A percentile compares a stretch with the other conserved stretches of the same genome.
phyloP scores from a whole-genome alignment of 2,113 vertebrate genomes.

The Notechis scutatus region DNA sequence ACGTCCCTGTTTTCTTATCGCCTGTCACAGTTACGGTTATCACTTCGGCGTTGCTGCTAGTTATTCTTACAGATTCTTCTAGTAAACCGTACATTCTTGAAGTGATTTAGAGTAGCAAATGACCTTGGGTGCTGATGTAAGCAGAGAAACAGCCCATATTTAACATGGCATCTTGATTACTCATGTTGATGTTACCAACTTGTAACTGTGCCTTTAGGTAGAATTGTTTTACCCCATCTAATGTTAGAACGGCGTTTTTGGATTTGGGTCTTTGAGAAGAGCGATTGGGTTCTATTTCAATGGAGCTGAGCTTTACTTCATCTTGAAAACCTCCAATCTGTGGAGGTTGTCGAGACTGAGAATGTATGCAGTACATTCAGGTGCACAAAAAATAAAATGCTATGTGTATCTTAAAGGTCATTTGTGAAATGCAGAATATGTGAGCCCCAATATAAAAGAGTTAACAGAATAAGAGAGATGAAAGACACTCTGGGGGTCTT shows the following conservation, averaged over 20 bases:
- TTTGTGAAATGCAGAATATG: background rate
- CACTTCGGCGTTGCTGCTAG: background rate
- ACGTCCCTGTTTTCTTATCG: background rate
- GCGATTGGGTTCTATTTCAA: background rate
- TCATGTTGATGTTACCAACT: background rate
- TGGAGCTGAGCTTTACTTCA: background rate
- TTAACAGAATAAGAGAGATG: background rate
- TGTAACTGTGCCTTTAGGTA: background rate
- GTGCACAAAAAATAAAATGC: background rate
- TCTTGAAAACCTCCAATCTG: background rate
- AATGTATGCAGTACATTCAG: background rate
- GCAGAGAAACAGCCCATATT: background rate
- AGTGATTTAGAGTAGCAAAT: background rate
- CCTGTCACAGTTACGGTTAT: slow-evolving; percentile 11
- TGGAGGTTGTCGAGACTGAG: background rate
- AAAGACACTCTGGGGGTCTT: background rate
- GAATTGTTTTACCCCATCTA: rapidly evolving
- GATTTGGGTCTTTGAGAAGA: rapidly evolving
- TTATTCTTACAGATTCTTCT: background rate
- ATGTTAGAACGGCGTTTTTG: background rate
- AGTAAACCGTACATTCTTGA: background rate
- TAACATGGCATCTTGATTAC: background rate
- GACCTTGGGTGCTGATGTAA: background rate
- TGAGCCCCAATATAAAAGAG: background rate
- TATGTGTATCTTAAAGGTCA: background rate